Base-by-base conservation (phyloP, 2,888 invertebrate genomes). In the Mongoloraphidia duomilia region DNA sequence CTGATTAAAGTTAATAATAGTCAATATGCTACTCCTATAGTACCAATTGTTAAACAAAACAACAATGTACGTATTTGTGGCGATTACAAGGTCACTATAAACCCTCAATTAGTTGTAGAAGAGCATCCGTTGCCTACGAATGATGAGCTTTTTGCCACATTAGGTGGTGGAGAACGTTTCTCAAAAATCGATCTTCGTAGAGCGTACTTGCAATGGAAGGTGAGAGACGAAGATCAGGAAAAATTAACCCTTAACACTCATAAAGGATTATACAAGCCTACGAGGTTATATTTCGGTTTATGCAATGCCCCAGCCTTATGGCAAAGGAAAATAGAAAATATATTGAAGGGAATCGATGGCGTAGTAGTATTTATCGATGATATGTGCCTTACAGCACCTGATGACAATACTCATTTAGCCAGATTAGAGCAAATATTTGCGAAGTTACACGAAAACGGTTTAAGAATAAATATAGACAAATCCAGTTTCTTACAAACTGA, bases 11-110 rank as follows among this genome's bases (percentile, higher is more conserved):
- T 60, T 8, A 54, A 54, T 41, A 44, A 46, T 8, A 59, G 58
- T 36, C 57, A 61, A 17, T 63, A 61, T 59, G 61, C 59, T 11
- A 61, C 61, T 6, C 61, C 63, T 2, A 59, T 61, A n/a, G 61
- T 61, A 2, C 56, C 57, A 6, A 58, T 61, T 8, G 42, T 49
- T 1, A 63, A 63, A 53, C 50, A 50, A 13, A 47, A 58, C 41
- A 55, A 54, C 5, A 37, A 46, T 8, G 52, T 63, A 2, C 49
- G 60, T 33, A 58, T 56, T n/a, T 64, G 64, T 49, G 62, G 60
- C 1, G 63, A 66, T 53, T 62, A 54, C 49, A 58, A 57, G 44
- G 44, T 54, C 11, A 53, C 50, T 0, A 13, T 56, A n/a, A 56
- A 55, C 37, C 34, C 38, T 17, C 39, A 44, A 9, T 41, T 46